These are phyloP conservation scores for Tetramorium parvispinum DNA, from an alignment of 1,140 invertebrate genomes.

Conservation along the genomic window DNA sequence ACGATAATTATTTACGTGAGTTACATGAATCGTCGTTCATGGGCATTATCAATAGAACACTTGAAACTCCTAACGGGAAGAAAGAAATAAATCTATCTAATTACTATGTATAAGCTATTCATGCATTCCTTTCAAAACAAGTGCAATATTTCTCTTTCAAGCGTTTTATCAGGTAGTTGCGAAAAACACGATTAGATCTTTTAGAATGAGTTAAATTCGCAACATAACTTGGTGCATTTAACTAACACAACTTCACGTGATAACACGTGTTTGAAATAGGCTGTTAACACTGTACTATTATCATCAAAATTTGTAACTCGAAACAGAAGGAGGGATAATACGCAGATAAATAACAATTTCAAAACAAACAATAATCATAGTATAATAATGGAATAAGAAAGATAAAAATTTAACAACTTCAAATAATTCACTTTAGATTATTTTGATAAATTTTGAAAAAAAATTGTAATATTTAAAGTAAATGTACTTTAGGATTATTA, in stretches of 20 bases:
- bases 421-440: background rate
- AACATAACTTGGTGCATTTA: background rate
- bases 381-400: background rate
- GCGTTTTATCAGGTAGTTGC: constrained; percentile 14
- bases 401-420: background rate
- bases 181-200: constrained; percentile 11
- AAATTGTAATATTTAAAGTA: background rate
- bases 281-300: background rate
- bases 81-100: constrained; percentile 36
- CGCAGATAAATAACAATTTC: background rate
- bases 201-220: constrained; percentile 17
- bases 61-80: background rate
- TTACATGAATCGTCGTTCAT: constrained; percentile 14
- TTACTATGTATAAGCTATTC: constrained; percentile 11
- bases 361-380: background rate
- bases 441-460: background rate
- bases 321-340: background rate
- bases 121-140: constrained; percentile 5
- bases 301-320: background rate
- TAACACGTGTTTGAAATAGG: background rate
- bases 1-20: constrained; percentile 3
- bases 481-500: background rate
- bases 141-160: constrained; percentile 30
- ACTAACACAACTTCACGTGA: constrained; percentile 6
- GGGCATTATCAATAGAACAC: constrained; percentile 1